A percentile compares a stretch with the other conserved stretches of the same genome.
phyloP scores from a whole-genome alignment of 2,113 vertebrate species.

The rabbit (Oryctolagus cuniculus) region mOryCun1.1 NC_091436.1:128282001-128282500 shows the following conservation, averaged over 20 bases:
- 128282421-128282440: conserved; percentile 98
- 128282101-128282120: neutral
- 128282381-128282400: conserved; percentile 98
- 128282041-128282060: neutral
- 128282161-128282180: conserved; percentile 75
- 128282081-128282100: neutral
- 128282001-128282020: conserved; percentile 65
- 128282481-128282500: conserved; percentile 96
- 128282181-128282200: conserved; percentile 6
- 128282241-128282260: conserved; percentile 88
- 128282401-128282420: conserved; percentile 97
- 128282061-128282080: rapidly evolving
- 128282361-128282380: conserved; percentile 99
- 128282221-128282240: conserved; percentile 90
- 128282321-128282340: conserved; percentile 99
- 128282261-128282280: conserved; percentile 88
- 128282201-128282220: conserved; percentile 61
- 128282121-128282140: neutral
- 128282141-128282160: neutral
- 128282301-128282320: conserved; percentile 95
- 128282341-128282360: conserved; percentile 99
- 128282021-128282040: neutral
- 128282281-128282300: conserved; percentile 87
- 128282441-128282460: conserved; percentile 99
- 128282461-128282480: conserved; percentile 95